Base-by-base conservation (phyloP, 2,797 vertebrate genomes). In the Sebastes hubbsi region DNA sequence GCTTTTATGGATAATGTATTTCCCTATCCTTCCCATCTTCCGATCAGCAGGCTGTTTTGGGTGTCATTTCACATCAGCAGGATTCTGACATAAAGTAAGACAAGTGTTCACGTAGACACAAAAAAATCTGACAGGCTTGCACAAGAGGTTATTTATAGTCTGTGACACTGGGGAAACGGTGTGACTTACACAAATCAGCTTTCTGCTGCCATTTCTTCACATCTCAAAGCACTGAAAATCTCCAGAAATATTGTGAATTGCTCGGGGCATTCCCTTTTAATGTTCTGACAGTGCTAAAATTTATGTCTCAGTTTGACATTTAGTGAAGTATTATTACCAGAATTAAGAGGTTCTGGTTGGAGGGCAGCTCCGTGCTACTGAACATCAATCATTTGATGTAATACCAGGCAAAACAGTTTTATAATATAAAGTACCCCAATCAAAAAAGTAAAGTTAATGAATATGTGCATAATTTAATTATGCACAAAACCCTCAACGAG, bases 221-320 rank as follows among this genome's bases (percentile, higher is more conserved):
- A 61, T 72, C 20, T 54, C 52, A 64, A 36, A 68, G 27, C 14
- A 16, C 18, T 52, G 55, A 65, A 52, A 8, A 22, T 63, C 56
- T 27, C 25, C 56, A 67, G 27, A 75, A 42, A 63, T 62, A 56
- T 71, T 42, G 42, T 12, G 29, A 55, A 65, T 42, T 1, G 36
- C 68, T 62, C 4, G 4, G 18, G 61, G 77, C 13, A 20, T 69
- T 64, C 30, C 25, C 12, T 42, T 68, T 46, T 54, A 49, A 42
- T 80, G 20, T 54, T 72, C 22, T 27, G 24, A 72, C 61, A 83
- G 14, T 11, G 27, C 8, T 63, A 30, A 42, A 73, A 60, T 14
- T 4, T 4, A 68, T 63, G 49, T 72, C 16, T 77, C 24, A 49
- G 34, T 61, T 22, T 78, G n/a, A 75, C 66, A 75, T 55, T 61